A percentile compares a stretch with the other conserved stretches of the same genome.
Conservation (phyloP, 1,140 invertebrate species). For the Cyrtorhinus lividipennis region DNA sequence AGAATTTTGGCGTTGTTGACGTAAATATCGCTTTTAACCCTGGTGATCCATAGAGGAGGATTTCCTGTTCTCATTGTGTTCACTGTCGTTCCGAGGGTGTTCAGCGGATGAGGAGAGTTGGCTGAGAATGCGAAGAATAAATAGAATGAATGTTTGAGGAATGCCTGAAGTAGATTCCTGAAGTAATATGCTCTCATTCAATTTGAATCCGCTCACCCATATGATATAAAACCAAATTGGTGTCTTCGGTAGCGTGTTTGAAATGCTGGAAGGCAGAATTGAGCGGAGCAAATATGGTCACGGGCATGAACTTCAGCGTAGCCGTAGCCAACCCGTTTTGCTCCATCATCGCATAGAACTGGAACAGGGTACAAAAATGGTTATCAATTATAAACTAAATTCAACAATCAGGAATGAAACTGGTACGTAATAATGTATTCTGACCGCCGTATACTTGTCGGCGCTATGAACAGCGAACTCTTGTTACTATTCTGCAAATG, state of each 20-base stretch:
- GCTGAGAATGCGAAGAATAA: slow-evolving; percentile 37
- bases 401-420: too few species aligned
- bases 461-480: too few species aligned
- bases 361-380: slow-evolving; percentile 37
- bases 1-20: slow-evolving; percentile 66
- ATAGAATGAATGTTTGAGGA: slow-evolving; percentile 3
- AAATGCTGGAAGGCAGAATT: slow-evolving; percentile 61
- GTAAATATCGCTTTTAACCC: slow-evolving; percentile 49
- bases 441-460: too few species aligned
- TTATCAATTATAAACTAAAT: too few species aligned
- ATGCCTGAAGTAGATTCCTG: background rate
- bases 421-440: too few species aligned
- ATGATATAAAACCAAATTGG: slow-evolving; percentile 57
- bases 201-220: slow-evolving; percentile 48
- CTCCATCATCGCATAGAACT: slow-evolving; percentile 57
- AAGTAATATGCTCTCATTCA: background rate
- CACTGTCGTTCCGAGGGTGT: slow-evolving; percentile 46
- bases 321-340: slow-evolving; percentile 48
- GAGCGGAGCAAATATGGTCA: slow-evolving; percentile 63
- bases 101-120: slow-evolving; percentile 49
- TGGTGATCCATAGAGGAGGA: slow-evolving; percentile 63
- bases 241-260: slow-evolving; percentile 32
- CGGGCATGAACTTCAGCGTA: slow-evolving; percentile 46
- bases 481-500: too few species aligned
- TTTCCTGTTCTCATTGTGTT: slow-evolving; percentile 61